Percentiles rank a stretch among this genome's conserved stretches.
phyloP scores from a whole-genome alignment of 2,888 invertebrate genomes.

The Clostera curtula region DNA sequence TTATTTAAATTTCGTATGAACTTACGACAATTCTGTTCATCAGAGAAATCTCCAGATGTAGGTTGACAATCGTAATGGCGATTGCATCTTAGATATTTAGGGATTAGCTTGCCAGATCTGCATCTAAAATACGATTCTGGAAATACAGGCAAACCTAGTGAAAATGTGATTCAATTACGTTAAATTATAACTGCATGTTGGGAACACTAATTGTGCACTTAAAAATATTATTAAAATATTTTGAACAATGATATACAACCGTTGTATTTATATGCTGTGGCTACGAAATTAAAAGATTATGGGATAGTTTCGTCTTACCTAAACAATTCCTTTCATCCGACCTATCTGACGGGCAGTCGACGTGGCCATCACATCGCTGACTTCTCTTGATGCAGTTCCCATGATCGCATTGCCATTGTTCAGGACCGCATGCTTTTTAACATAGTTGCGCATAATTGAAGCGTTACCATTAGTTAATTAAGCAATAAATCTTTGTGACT shows the following conservation, averaged over 20 bases:
- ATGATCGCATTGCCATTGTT: slow-evolving; percentile 84
- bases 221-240: neutral
- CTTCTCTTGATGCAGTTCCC: slow-evolving; percentile 78
- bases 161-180: slow-evolving; percentile 12
- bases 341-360: slow-evolving; percentile 82
- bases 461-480: no score
- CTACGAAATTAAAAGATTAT: slow-evolving; percentile 1
- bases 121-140: slow-evolving; percentile 77
- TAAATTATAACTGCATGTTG: slow-evolving; percentile 3
- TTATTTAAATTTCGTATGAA: slow-evolving; percentile 34
- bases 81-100: slow-evolving; percentile 75
- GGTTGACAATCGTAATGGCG: slow-evolving; percentile 79
- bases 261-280: slow-evolving; percentile 2
- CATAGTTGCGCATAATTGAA: no score
- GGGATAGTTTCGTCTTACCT: slow-evolving; percentile 43
- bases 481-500: no score
- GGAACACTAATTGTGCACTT: slow-evolving; percentile 6
- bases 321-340: slow-evolving; percentile 84
- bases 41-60: slow-evolving; percentile 78
- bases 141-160: slow-evolving; percentile 51
- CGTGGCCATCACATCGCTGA: slow-evolving; percentile 78
- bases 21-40: slow-evolving; percentile 87
- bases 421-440: slow-evolving; percentile 77
- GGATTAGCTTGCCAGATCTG: slow-evolving; percentile 77
- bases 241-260: neutral